A percentile compares a stretch with the other conserved stretches of the same genome.
Evolutionary conservation across 2,113 vertebrate species (phyloP).

Genomic region (Tychaedon coryphoeus): DNA sequence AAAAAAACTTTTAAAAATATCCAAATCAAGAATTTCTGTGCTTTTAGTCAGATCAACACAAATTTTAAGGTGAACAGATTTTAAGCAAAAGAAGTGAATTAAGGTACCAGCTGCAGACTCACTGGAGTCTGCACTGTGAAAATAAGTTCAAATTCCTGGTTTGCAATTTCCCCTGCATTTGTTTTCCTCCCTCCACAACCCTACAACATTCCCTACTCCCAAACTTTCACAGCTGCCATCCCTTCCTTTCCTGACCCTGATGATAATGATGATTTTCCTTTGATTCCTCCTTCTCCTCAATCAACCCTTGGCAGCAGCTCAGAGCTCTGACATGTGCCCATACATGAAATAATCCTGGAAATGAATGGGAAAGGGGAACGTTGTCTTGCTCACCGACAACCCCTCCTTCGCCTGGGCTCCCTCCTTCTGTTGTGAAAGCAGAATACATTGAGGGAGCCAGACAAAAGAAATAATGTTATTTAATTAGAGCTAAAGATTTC

Average conservation of each 20-base stretch:
- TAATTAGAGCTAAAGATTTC: constrained; percentile 64
- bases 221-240: neutral
- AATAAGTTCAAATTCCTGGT: neutral
- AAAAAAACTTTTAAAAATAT: neutral
- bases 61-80: neutral
- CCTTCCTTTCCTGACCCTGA: neutral
- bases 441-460: neutral
- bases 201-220: neutral
- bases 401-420: neutral
- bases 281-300: neutral
- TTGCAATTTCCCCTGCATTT: neutral
- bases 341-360: neutral
- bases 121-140: neutral
- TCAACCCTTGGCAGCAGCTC: neutral
- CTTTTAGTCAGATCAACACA: neutral
- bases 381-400: neutral
- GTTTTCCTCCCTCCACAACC: neutral
- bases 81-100: neutral
- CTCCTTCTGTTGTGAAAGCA: neutral
- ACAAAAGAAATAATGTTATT: constrained; percentile 62
- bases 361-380: neutral
- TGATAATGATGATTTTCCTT: neutral
- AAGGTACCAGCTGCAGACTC: neutral
- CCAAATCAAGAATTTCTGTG: neutral
- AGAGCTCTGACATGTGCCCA: neutral